Conservation (phyloP, 2,797 vertebrate genomes). For the Carapus acus region DNA sequence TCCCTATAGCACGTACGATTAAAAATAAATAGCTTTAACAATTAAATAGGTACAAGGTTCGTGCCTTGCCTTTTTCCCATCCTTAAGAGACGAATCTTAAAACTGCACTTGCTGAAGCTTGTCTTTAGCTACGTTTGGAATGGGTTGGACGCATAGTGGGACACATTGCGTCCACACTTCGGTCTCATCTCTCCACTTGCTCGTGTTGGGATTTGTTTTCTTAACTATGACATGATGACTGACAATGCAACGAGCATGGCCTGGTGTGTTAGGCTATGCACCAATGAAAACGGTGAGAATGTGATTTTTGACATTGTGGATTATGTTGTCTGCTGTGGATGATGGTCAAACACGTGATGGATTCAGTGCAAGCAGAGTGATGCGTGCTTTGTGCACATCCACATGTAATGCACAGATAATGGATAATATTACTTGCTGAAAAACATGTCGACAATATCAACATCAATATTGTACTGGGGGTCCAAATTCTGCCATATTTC, state of each 20-base stretch:
- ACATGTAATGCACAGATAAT: no score
- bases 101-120: conserved; percentile 26
- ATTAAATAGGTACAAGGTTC: conserved; percentile 32
- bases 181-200: background rate
- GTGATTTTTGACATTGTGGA: conserved; percentile 19
- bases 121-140: conserved; percentile 1
- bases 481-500: background rate
- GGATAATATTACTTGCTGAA: no score
- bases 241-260: conserved; percentile 8
- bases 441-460: background rate
- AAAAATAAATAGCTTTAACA: conserved; percentile 43
- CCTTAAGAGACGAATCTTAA: conserved; percentile 68
- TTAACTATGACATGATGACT: conserved; percentile 1
- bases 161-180: background rate
- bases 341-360: background rate
- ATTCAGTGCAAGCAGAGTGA: no score
- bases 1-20: conserved; percentile 54
- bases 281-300: conserved; percentile 8
- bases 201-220: background rate
- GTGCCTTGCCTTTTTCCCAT: conserved; percentile 75
- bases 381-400: no score
- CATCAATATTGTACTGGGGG: background rate
- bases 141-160: background rate
- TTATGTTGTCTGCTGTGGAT: background rate
- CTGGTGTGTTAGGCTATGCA: background rate